Evolutionary conservation across 2,888 invertebrate genomes (phyloP), one percentile per base, ranked within the genome.

Genomic region (Lacanobia wlatinum): DNA sequence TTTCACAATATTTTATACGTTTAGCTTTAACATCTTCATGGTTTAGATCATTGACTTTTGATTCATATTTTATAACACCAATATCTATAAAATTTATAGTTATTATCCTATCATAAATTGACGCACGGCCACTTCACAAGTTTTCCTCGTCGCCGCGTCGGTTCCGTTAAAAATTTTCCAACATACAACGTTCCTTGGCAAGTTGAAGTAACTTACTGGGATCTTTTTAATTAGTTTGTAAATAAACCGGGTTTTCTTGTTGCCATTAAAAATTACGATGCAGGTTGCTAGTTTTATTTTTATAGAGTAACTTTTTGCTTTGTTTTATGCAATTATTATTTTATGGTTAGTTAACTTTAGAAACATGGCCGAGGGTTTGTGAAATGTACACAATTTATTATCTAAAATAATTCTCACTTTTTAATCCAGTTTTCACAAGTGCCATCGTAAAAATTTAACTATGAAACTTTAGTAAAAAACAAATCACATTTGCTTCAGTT

Each of bases 221-320:
- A 43, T 61, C 59, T 43, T 84, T 83, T 59, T 82, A 84, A 84
- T 83, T 73, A 84, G 75, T 83, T 84, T 52, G 60, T 56, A 59
- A 80, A 73, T 70, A 66, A 69, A 61, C 62, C 66, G 60, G 23
- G 6, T 28, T 73, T 50, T 68, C 56, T 65, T 28, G 58, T 64
- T 53, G 58, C 55, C 67, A 56, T 53, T 66, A 63, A 62, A 76
- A 67, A 68, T 34, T 56, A 65, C 43, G 16, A 58, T 52, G 48
- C 40, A 58, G 28, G 7, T 48, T 50, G 38, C 28, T 46, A 56
- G 38, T 61, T 55, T 38, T 58, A 55, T 40, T 0, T 48, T 14
- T 5, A 60, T 18, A 46, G 1, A 0, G 16, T 0, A 16, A n/a
- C 2, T 16, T 73, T 12, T 43, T 21, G 10, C n/a, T 48, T 67